Evolutionary conservation across 2,888 invertebrate genomes (phyloP).

Genomic region (Pristionchus arcanus): DNA sequence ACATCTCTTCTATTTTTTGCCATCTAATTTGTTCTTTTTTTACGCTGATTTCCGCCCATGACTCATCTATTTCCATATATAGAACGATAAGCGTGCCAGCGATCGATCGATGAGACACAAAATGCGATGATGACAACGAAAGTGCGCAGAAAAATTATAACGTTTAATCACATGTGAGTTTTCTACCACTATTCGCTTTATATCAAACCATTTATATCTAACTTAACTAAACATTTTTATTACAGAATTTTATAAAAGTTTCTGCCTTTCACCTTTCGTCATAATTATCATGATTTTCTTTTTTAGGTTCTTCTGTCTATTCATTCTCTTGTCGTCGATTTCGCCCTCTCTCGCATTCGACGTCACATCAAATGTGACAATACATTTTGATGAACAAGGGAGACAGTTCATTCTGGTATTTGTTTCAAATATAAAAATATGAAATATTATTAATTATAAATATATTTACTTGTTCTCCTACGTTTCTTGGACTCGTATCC

Average conservation of each 20-base stretch:
- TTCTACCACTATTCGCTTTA: background rate
- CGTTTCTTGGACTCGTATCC: no score
- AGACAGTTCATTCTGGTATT: conserved; percentile 41
- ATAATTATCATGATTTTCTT: background rate
- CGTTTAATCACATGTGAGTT: background rate
- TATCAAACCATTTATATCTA: no score
- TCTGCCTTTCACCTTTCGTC: background rate
- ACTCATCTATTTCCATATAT: background rate
- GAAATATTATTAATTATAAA: background rate
- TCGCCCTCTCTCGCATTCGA: background rate
- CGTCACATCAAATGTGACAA: conserved; percentile 31
- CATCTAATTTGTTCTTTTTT: background rate
- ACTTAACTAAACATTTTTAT: background rate
- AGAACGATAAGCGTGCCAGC: background rate
- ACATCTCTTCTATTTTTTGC: background rate
- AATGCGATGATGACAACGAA: background rate
- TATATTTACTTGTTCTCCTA: no score
- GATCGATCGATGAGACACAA: background rate
- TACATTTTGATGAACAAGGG: conserved; percentile 11
- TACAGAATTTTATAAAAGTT: background rate
- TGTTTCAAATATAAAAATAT: background rate
- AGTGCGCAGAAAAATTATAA: background rate
- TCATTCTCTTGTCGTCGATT: background rate
- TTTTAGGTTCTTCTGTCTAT: background rate
- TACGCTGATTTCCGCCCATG: background rate